These are phyloP conservation scores for Rhadinocentrus ornatus DNA, from an alignment of 2,797 vertebrate species.

Conservation along the genomic window DNA sequence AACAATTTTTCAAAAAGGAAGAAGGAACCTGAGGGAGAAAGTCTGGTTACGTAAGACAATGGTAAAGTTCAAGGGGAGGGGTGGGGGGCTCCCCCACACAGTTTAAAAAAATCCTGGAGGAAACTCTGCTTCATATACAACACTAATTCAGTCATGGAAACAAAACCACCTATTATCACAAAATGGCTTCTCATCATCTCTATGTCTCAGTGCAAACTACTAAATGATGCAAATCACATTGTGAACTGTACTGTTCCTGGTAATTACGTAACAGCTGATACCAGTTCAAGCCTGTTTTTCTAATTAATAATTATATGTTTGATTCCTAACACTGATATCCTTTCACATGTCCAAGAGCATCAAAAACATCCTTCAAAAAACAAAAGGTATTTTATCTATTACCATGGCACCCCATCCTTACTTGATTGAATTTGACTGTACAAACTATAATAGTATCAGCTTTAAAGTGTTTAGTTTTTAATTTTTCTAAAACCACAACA, in stretches of 20 bases:
- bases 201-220: conserved; percentile 21
- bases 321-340: conserved; percentile 41
- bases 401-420: conserved; percentile 16
- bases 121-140: neutral
- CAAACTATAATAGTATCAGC: neutral
- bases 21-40: no score
- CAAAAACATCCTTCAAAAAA: conserved; percentile 30
- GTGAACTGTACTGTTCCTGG: conserved; percentile 51
- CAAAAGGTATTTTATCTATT: conserved; percentile 22
- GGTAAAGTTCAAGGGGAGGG: no score
- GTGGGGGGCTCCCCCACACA: no score
- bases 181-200: conserved; percentile 14
- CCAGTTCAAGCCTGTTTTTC: conserved; percentile 52
- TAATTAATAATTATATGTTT: conserved; percentile 31
- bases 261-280: conserved; percentile 51
- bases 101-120: no score
- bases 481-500: conserved; percentile 5
- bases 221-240: conserved; percentile 32
- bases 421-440: conserved; percentile 1
- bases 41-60: no score
- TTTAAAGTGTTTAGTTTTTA: conserved; percentile 19
- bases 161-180: neutral
- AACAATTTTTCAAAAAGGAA: no score
- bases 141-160: neutral
- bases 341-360: conserved; percentile 43